Base-by-base conservation (phyloP, 2,888 invertebrate genomes). In the Iphiclides podalirius region DNA sequence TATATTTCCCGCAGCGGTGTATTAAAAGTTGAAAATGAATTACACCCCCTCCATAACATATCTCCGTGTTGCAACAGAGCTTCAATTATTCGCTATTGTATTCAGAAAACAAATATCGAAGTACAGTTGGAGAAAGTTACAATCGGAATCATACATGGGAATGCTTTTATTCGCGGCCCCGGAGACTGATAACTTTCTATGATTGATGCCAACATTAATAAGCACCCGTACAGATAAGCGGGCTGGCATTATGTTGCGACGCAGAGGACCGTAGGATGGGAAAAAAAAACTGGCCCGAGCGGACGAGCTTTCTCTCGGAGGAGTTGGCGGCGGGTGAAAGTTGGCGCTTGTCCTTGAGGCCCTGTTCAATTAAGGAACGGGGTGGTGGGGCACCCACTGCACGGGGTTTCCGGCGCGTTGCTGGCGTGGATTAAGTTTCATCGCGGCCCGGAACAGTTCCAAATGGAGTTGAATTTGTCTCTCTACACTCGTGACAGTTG, bases 311-410 rank as follows among this genome's bases (percentile, higher is more conserved):
- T 20, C 20, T 78, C 78, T 77, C 66, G 44, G 64, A 64, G 67
- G 69, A 70, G 61, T 57, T 66, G 63, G 76, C 74, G 74, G 70
- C 75, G 72, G 81, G 85, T 82, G 86, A 85, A 85, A 85, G 86
- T 79, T 66, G 55, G 67, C 54, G 53, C 49, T 61, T 76, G 80
- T 77, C 82, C 82, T 82, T 82, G 82, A 73, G 65, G 58, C 66
- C 66, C 71, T 66, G 63, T 62, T 62, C 68, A 70, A 65, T 70
- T 67, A 59, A 68, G 59, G 61, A 67, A 65, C 67, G 61, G 44
- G 57, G 66, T 66, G 70, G 65, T 26, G 52, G 52, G 42, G 53
- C 51, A 52, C 46, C 48, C 36, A 33, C 39, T 17, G 17, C 15
- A 16, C 4, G 4, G 16, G 11, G 31, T 15, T n/a, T 26, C 34